Base-by-base conservation (phyloP, 1,140 invertebrate genomes). In the Tetramorium simillimum region DNA sequence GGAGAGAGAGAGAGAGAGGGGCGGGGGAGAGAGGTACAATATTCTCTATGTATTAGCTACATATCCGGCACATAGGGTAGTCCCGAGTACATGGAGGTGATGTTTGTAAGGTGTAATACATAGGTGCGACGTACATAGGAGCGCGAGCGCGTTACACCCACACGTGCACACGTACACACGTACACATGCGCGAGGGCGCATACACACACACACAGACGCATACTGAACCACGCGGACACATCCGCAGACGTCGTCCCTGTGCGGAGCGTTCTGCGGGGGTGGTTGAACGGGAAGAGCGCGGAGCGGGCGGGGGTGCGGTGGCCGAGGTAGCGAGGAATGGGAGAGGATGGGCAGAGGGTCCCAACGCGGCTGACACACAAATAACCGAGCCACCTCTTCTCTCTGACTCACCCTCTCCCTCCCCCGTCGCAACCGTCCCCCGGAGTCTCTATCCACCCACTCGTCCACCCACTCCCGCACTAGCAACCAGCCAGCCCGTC, bases 281-380 rank as follows among this genome's bases (percentile, higher is more conserved):
- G 89, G 90, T 93, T 87, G 92, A 91, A 91, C 87, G 88, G 91
- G 91, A 88, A 86, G 62, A 51, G 86, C 67, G 86, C 70, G 85
- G 84, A 77, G 65, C 86, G 86, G 24, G 82, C 81, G 88, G 77
- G 88, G 77, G 82, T 86, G 86, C 81, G 85, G 85, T 78, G 85
- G 88, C 62, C 69, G 82, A 62, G 77, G 82, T 84, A 78, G 84
- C 24, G 76, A 63, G 88, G 62, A 84, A 84, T 75, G 88, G 75
- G 86, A 58, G 86, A 85, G 89, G 63, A 88, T 77, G 90, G 86
- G 88, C 82, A 90, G 91, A 92, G 91, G 89, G 93, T 92, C 92
- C 93, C 93, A 92, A 93, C 89, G 92, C 93, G 93, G 92, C 93
- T 94, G 93, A 94, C 93, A 94, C 93, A 93, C 93, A 94, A 93